Evolutionary conservation across 1,140 invertebrate species (phyloP), one percentile per base, ranked within the genome.

Genomic region (Penaeus chinensis): DNA sequence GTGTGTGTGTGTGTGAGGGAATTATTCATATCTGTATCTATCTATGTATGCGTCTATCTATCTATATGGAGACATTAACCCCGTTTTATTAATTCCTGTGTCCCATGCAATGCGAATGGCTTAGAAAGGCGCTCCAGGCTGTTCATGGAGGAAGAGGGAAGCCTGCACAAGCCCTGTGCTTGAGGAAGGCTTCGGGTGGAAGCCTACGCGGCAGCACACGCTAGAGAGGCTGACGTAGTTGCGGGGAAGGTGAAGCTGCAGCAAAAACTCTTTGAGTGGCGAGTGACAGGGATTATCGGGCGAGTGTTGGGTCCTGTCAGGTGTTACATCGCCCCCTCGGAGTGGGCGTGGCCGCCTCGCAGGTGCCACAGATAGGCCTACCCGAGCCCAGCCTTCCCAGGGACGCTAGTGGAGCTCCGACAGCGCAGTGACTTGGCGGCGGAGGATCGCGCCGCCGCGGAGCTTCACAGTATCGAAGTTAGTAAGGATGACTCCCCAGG

Each of bases 241-340:
- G 63, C 22, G 61, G 47, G 79, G 62, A 62, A 63, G 79, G 32
- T 63, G 61, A 62, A 18, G 74, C 74, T 47, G 74, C 74, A 71
- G 81, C 83, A 86, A 79, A 86, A 86, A 86, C 77, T 80, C 18
- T 19, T 37, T 77, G 63, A 86, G 78, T 81, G 77, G 60, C 78
- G 62, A 60, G 76, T 86, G 84, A 81, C 78, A 86, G 84, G 84
- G 84, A 86, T 86, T 86, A 86, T 86, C 65, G 62, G 62, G 37
- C 42, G 76, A 27, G 16, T 62, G 66, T 65, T 27, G 22, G 19
- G 42, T n/a, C 24, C 65, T 74, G 78, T 81, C 84, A 80, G 77
- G 16, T 65, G 62, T 65, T 86, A 86, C 76, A 79, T 63, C 77
- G 62, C 84, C 84, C 84, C 77, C 79, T 63, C 62, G 63, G 19